phyloP scores from a whole-genome alignment of 1,140 invertebrate genomes.

The Rhagoletis zephyria region DNA sequence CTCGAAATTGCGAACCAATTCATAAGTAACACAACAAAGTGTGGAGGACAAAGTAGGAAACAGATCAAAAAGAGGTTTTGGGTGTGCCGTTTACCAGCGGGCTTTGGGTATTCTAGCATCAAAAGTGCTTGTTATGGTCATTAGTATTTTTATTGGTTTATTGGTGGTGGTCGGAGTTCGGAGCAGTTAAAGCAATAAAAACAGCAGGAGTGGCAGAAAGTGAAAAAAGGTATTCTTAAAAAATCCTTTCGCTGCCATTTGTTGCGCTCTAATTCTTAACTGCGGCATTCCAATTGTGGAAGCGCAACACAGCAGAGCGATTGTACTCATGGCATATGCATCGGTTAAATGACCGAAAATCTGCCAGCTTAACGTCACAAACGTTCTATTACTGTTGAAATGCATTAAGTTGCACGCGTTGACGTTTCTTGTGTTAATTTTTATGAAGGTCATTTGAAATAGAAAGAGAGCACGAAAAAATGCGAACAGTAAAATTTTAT shows the following conservation, averaged over 20 bases:
- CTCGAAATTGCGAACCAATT: constrained; percentile 59
- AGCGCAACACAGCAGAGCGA: background rate
- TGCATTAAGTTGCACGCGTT: constrained; percentile 37
- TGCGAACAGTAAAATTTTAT: background rate
- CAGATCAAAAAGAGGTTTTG: constrained; percentile 57
- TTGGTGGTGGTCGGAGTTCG: background rate
- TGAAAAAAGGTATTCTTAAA: background rate
- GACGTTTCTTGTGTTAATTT: constrained; percentile 23
- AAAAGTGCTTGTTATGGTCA: constrained; percentile 70
- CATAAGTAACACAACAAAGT: background rate
- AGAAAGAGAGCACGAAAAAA: background rate
- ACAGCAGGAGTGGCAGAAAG: constrained; percentile 24
- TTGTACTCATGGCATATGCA: too few species aligned
- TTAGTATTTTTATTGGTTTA: constrained; percentile 69
- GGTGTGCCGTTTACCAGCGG: constrained; percentile 53
- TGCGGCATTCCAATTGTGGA: constrained; percentile 2
- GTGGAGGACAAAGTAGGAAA: constrained; percentile 26
- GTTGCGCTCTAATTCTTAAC: constrained; percentile 65
- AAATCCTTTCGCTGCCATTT: constrained; percentile 57
- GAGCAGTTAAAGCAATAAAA: background rate
- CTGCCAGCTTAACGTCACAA: background rate
- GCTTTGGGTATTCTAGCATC: background rate
- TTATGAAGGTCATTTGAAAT: constrained; percentile 54
- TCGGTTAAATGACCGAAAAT: background rate
- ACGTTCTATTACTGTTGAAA: constrained; percentile 12